Evolutionary conservation across 2,797 vertebrate genomes (phyloP), one percentile per base, ranked within the genome.

Genomic region (Erpetoichthys calabaricus): DNA sequence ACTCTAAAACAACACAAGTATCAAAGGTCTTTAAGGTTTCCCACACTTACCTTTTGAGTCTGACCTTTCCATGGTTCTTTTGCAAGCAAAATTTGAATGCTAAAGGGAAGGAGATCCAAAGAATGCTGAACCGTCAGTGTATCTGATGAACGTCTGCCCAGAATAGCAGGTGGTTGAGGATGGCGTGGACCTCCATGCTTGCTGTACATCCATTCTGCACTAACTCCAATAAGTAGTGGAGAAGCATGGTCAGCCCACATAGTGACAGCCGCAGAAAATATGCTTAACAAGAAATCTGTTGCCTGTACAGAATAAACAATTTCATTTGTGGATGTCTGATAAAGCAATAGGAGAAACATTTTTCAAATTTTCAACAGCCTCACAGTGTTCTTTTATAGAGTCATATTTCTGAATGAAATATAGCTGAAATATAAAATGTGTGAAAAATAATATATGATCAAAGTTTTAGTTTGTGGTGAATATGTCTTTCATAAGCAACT

Each of bases 51-150:
- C 88, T 95, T 97, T 62, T 83, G 81, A 9, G 75, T 77, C 56
- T 94, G 89, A 42, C 80, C 74, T 68, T 87, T 90, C 95, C 95
- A 99, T 0, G 91, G 92, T 51, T 97, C 93, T 70, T 92, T 97
- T 60, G 76, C 67, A 58, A 99, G 76, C 7, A 98, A 80, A 51
- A 80, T 70, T 4, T 63, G 73, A 70, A 95, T 75, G 63, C 91
- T 91, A 56, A 65, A 77, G 46, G 90, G 74, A 68, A 97, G 61
- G n/a, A 80, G 83, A 60, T 83, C 75, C 57, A 91, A 60, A 66
- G 78, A 77, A 57, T 78, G 84, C 1, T 83, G 73, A 63, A 89
- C 69, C 43, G 76, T 65, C 46, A 65, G 41, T 6, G 77, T 77
- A 1, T 79, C 69, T 55, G 68, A 6, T 1, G 70, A 65, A 59